Base-by-base conservation (phyloP, 2,888 invertebrate species). In the Calliphora vomitoria region DNA sequence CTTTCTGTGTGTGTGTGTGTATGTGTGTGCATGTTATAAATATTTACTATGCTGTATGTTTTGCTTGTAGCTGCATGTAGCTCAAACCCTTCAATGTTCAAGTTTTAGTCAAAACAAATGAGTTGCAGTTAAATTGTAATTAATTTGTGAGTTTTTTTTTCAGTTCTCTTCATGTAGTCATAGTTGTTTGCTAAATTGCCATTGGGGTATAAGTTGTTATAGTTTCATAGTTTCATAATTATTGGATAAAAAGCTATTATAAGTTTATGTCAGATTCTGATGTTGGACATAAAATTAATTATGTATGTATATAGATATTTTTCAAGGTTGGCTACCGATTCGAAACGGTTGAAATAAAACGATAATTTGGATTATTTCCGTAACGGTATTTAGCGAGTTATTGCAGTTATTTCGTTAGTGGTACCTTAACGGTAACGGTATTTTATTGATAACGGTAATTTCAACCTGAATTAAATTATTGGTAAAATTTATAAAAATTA, bases 41-140 rank as follows among this genome's bases (percentile, higher is more conserved):
- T 72, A 55, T 80, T 62, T 38, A 53, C 35, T 18, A 13, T 50
- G 13, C 20, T 50, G 18, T 64, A 50, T 38, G 15, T 76, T 53
- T 71, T 55, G 35, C n/a, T 50, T 79, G 25, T 15, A 79, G 35
- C 13, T 66, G n/a, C 38, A 74, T 15, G 31, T 55, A 64, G 18
- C 47, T 83, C 18, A 66, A 66, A 41, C 53, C 31, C 50, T 60
- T 80, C 50, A 82, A 50, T 60, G 68, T 50, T 58, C 10, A 64
- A 72, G 38, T 79, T 79, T 72, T 25, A 50, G 55, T 74, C 8
- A 5, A 74, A 74, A 80, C 20, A 69, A 75, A 74, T 68, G 66
- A 69, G 31, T 68, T 85, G n/a, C 41, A 68, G 47, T 74, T 79
- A 69, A 74, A 80, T 75, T 80, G 60, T 75, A 80, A 80, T 80